These are phyloP conservation scores for Polyommatus icarus DNA, from an alignment of 2,888 invertebrate genomes.

Conservation along the genomic window DNA sequence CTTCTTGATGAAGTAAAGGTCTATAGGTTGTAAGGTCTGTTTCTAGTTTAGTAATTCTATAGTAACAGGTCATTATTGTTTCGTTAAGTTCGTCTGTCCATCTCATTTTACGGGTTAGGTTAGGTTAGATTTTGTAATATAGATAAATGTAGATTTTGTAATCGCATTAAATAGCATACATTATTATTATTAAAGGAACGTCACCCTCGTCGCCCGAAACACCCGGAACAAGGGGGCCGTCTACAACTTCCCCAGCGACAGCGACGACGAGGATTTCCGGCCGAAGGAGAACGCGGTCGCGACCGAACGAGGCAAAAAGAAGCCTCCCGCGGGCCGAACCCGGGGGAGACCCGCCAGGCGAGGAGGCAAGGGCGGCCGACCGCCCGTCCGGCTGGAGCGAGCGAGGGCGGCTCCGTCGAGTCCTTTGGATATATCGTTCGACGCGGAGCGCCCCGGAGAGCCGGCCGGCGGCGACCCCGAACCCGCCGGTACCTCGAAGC, in stretches of 20 bases:
- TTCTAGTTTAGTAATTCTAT: too few species aligned
- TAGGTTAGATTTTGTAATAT: too few species aligned
- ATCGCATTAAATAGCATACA: too few species aligned
- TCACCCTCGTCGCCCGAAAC: constrained; percentile 50
- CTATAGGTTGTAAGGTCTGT: too few species aligned
- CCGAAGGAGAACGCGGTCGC: constrained; percentile 37
- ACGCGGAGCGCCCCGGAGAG: constrained; percentile 41
- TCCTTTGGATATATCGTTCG: constrained; percentile 54
- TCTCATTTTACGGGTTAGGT: too few species aligned
- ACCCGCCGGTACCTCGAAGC: constrained; percentile 44
- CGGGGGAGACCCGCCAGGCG: constrained; percentile 32
- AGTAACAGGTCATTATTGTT: too few species aligned
- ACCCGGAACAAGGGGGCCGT: constrained; percentile 43
- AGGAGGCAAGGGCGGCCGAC: constrained; percentile 33
- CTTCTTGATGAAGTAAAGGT: too few species aligned
- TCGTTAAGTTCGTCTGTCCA: too few species aligned
- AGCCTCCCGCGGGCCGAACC: constrained; percentile 31
- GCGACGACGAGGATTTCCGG: constrained; percentile 62
- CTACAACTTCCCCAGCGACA: constrained; percentile 65
- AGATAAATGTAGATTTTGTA: too few species aligned
- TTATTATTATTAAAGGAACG: too few species aligned
- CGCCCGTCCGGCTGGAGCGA: constrained; percentile 55
- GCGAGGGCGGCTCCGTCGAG: constrained; percentile 54
- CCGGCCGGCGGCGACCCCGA: constrained; percentile 43
- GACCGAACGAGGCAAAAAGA: background rate